Conservation (phyloP, 2,797 vertebrate species). For the Hozukius guyotensis region DNA sequence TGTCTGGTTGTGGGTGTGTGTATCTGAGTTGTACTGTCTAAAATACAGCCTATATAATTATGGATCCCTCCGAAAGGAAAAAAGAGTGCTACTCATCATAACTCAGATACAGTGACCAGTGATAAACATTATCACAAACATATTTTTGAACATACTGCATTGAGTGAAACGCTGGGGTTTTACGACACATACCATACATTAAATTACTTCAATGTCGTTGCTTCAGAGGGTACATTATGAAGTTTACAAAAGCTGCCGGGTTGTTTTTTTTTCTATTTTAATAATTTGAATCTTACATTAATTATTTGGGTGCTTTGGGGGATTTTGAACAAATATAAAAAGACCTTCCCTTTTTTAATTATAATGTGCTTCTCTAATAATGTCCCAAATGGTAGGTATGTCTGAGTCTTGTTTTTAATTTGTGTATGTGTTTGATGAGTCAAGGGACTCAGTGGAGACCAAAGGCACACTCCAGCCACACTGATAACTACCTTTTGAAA, state of each 20-base stretch:
- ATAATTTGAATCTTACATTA: not conserved
- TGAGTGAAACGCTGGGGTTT: not conserved
- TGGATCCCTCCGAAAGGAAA: conserved; percentile 3
- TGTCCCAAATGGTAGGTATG: not conserved
- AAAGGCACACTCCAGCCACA: not conserved
- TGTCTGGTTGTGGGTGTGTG: not conserved
- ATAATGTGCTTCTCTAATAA: conserved; percentile 6
- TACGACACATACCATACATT: not conserved
- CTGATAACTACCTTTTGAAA: not conserved
- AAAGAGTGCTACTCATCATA: not conserved
- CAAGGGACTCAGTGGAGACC: not conserved
- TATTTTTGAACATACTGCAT: not conserved
- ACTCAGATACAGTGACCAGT: not conserved
- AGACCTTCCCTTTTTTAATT: not conserved
- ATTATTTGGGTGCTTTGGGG: not conserved
- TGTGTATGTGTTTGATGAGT: conserved; percentile 6
- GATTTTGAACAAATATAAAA: conserved; percentile 16
- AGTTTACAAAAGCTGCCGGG: not conserved
- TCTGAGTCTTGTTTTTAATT: not conserved
- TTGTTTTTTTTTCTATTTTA: not conserved
- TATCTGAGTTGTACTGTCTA: not conserved
- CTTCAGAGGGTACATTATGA: not conserved
- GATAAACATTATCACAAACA: not conserved
- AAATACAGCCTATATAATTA: not conserved
- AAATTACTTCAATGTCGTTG: not conserved